A percentile compares a stretch with the other conserved stretches of the same genome.
phyloP scores from a whole-genome alignment of 2,888 invertebrate species.

The Lepidocyrtoides sp. region DNA sequence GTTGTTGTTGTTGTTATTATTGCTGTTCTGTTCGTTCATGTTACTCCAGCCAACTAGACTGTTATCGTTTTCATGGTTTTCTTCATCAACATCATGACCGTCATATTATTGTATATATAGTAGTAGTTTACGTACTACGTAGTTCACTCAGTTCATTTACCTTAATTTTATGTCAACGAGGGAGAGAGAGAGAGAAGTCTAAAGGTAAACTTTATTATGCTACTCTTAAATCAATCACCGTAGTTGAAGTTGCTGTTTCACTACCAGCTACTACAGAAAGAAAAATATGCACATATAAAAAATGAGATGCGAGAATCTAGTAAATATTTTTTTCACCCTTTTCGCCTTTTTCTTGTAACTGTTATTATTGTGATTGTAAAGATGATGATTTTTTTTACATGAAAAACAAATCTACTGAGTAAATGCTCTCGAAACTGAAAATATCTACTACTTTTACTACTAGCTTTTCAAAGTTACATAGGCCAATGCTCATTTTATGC shows the following conservation, averaged over 20 bases:
- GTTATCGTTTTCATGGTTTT: conserved; percentile 21
- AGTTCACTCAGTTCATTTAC: conserved; percentile 50
- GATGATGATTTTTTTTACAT: conserved; percentile 23
- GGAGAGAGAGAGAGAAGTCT: background rate
- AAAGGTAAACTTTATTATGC: conserved; percentile 29
- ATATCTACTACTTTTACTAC: background rate
- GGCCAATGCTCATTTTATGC: background rate
- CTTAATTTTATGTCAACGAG: conserved; percentile 47
- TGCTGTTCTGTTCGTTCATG: background rate
- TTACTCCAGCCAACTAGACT: background rate
- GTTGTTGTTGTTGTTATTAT: conserved; percentile 4
- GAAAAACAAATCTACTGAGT: conserved; percentile 32
- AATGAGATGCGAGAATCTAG: conserved; percentile 4
- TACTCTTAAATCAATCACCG: background rate
- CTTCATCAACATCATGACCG: background rate
- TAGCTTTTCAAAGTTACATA: too few relatives aligned
- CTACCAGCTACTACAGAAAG: background rate
- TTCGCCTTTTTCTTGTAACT: background rate
- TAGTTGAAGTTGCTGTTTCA: background rate
- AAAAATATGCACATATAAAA: background rate
- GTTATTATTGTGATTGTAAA: background rate
- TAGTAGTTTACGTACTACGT: background rate
- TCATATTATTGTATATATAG: background rate
- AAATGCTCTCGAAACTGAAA: background rate
- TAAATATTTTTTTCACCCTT: conserved; percentile 22